Percentiles rank a stretch among this genome's conserved stretches.
Evolutionary conservation across 1,140 invertebrate genomes (phyloP).

Genomic region (Caenorhabditis brenneri): DNA sequence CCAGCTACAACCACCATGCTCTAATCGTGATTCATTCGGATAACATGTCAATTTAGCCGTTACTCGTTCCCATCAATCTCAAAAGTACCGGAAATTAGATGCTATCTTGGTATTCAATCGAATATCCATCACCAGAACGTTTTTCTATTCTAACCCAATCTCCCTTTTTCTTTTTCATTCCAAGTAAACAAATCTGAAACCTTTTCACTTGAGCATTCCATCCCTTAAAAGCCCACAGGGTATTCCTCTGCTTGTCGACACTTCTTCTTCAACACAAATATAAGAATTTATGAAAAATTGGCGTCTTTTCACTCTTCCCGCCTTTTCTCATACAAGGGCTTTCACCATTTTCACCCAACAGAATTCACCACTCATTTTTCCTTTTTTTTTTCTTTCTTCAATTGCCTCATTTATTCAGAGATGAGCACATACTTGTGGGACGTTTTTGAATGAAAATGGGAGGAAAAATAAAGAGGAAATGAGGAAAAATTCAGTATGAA

Average conservation of each 20-base stretch:
- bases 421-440: conserved; percentile 21
- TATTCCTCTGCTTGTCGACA: not conserved
- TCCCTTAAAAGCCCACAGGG: not conserved
- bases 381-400: not conserved
- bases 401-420: conserved; percentile 31
- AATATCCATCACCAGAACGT: not conserved
- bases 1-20: too few relatives aligned
- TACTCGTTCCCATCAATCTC: not conserved
- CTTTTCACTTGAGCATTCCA: not conserved
- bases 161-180: not conserved
- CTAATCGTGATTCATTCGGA: too few relatives aligned
- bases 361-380: not conserved
- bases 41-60: too few relatives aligned
- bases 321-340: not conserved
- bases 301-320: not conserved
- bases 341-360: not conserved
- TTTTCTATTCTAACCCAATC: not conserved
- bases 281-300: conserved; percentile 34
- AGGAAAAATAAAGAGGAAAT: not conserved
- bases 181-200: conserved; percentile 16
- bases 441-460: not conserved
- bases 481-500: not conserved
- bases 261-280: conserved; percentile 10
- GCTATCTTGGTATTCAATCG: not conserved
- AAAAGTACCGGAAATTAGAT: not conserved